These are phyloP conservation scores for Procavia capensis DNA, from an alignment of 2,113 vertebrate species.

Conservation along the genomic window DNA sequence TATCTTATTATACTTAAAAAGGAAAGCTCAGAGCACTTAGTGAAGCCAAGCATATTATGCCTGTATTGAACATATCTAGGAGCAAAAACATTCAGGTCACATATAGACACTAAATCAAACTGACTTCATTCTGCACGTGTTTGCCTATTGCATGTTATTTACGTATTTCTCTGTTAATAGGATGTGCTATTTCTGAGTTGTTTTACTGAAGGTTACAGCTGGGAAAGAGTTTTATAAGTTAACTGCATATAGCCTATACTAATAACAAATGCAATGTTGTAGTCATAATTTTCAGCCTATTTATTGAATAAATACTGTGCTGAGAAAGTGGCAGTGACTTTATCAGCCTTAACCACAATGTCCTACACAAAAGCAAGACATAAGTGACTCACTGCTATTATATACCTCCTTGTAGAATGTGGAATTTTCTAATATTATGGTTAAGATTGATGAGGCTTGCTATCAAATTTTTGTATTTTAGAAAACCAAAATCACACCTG, in stretches of 20 bases:
- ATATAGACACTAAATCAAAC: slow-evolving; percentile 44
- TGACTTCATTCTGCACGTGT: slow-evolving; percentile 37
- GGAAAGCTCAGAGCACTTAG: slow-evolving; percentile 39
- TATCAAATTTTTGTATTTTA: not conserved
- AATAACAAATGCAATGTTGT: not conserved
- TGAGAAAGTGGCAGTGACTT: not conserved
- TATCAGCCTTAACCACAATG: not conserved
- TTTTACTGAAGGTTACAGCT: slow-evolving; percentile 19
- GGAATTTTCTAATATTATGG: not conserved
- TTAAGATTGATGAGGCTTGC: not conserved
- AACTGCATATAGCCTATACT: not conserved
- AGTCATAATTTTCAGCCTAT: not conserved
- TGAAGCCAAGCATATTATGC: slow-evolving; percentile 43
- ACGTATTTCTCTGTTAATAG: slow-evolving; percentile 20
- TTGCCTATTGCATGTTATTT: slow-evolving; percentile 46
- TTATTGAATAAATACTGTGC: not conserved
- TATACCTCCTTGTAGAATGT: not conserved
- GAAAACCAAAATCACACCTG: not conserved
- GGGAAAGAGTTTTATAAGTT: not conserved
- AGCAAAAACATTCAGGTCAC: slow-evolving; percentile 48
- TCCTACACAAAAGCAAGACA: not conserved
- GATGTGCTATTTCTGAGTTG: not conserved
- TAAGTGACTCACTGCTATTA: not conserved
- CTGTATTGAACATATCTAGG: not conserved
- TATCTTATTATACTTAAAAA: slow-evolving; percentile 39